phyloP scores from a whole-genome alignment of 2,888 invertebrate genomes.

The Macrosoma leucophasiata region DNA sequence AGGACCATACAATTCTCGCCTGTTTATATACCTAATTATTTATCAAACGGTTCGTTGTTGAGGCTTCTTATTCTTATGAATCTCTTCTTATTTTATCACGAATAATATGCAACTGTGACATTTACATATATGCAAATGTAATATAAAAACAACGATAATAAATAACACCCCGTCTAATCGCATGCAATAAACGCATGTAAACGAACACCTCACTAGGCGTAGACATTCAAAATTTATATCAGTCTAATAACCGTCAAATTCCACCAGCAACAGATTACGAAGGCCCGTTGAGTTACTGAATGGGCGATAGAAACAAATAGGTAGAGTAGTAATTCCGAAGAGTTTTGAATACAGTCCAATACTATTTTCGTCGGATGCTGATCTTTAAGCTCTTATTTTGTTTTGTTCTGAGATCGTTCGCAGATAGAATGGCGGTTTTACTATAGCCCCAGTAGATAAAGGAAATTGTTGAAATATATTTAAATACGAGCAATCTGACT shows the following conservation, averaged over 20 bases:
- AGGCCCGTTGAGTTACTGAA: conserved; percentile 68
- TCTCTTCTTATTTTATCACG: too few species aligned
- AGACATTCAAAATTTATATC: conserved; percentile 49
- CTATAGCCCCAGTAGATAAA: conserved; percentile 26
- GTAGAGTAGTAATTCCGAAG: conserved; percentile 70
- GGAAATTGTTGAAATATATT: conserved; percentile 27
- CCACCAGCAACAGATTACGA: conserved; percentile 55
- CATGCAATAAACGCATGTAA: conserved; percentile 24
- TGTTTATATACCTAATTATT: too few species aligned
- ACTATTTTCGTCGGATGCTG: conserved; percentile 65
- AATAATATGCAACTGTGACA: too few species aligned
- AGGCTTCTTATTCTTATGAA: too few species aligned
- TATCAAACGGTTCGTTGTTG: too few species aligned
- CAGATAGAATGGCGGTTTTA: conserved; percentile 41
- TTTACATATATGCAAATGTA: too few species aligned
- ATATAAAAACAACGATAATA: too few species aligned
- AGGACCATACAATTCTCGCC: too few species aligned
- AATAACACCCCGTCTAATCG: conserved; percentile 23
- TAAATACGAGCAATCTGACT: conserved; percentile 11
- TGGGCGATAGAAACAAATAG: conserved; percentile 66
- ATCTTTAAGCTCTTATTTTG: conserved; percentile 60
- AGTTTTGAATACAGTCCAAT: conserved; percentile 74
- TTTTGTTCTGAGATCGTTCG: conserved; percentile 48
- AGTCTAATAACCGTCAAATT: conserved; percentile 61
- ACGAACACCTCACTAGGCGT: conserved; percentile 22